Evolutionary conservation across 2,888 invertebrate genomes (phyloP), one percentile per base, ranked within the genome.

Genomic region (Boloria euphrosyne): DNA sequence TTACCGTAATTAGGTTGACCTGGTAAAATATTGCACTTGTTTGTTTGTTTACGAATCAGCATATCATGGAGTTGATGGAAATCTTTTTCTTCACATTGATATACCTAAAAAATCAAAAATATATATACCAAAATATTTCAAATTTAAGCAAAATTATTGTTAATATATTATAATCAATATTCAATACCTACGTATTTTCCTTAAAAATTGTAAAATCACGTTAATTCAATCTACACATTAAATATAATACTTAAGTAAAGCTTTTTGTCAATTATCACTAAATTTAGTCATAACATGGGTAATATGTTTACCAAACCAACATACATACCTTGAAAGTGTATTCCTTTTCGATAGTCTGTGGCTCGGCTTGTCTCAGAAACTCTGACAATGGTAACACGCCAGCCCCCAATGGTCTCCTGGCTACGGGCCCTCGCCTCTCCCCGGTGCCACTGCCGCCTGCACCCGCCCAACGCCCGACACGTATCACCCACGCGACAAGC

Each of bases 1-100:
- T 79, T 84, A 93, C 97, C 97, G 79, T 97, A 97, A 78, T 96
- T 96, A 57, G 96, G 96, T 80, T 97, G 97, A 66, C 96, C 96
- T 0, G 96, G 95, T 58, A 97, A 89, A 18, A 96, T 95, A 74
- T 95, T 97, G 81, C 95, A 97, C 87, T 98, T 98, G 77, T 95
- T 96, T 62, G 95, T 97, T 67, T 96, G 95, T 83, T 96, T 96
- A 74, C 96, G 94, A 73, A 98, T 97, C 22, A 98, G 93, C 80
- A 96, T 95, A 80, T 98, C 98, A 83, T 98, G 98, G 65, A 98
- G 87, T 79, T 97, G 96, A 80, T 97, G 95, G 76, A 97, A 98
- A 81, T 98, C 98, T 84, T 97, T 97, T 82, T 98, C 97, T 83
- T 97, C 97, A 60, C 96, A 95, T 90, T 96, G 96, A 78, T 95